Evolutionary conservation across 2,797 vertebrate species (phyloP).

Genomic region (Falco cherrug): DNA sequence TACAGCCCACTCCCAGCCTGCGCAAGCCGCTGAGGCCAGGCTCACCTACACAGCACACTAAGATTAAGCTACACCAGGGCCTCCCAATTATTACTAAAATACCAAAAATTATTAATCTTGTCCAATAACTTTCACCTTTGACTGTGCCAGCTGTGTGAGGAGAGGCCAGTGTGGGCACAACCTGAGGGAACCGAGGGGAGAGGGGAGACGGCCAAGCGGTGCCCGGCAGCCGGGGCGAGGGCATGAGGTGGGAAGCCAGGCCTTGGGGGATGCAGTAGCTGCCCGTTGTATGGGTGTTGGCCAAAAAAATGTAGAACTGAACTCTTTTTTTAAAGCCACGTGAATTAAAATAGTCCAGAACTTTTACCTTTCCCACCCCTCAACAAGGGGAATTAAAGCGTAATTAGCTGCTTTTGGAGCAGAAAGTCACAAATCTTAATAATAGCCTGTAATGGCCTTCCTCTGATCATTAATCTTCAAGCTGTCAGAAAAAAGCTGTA

Average conservation of each 20-base stretch:
- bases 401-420: background rate
- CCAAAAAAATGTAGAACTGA: background rate
- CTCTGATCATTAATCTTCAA: background rate
- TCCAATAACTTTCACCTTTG: background rate
- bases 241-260: no score
- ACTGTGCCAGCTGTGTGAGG: background rate
- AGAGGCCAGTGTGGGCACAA: no score
- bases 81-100: background rate
- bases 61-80: background rate
- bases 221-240: background rate
- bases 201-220: accelerated
- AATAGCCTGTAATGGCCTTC: background rate
- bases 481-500: background rate
- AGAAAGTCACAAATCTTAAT: background rate
- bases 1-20: accelerated
- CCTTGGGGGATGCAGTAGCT: background rate
- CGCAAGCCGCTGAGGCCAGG: background rate
- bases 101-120: background rate
- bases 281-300: background rate
- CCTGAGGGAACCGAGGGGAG: accelerated
- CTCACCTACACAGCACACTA: background rate
- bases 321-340: background rate
- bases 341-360: background rate
- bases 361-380: background rate
- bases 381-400: background rate